Base-by-base conservation (phyloP, 2,888 invertebrate species). In the Rotaria socialis region DNA sequence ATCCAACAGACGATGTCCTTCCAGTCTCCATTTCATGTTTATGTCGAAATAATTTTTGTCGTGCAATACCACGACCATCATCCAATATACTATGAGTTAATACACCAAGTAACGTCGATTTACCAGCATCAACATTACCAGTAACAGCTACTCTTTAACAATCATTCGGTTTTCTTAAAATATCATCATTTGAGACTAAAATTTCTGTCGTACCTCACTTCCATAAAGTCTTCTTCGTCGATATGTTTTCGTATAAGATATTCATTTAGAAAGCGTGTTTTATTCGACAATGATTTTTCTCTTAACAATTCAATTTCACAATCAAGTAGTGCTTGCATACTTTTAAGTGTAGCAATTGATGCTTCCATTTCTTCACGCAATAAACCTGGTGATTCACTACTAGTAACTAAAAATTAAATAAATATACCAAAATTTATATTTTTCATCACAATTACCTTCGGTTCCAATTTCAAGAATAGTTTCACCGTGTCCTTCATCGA, bases 71-170 rank as follows among this genome's bases (percentile, higher is more conserved):
- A 87, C 92, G 89, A 0, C 99, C 99, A 92, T 99, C 98, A 92
- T 99, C 99, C 88, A 99, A 93, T 90, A 97, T 97, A 0, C 97
- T 97, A 91, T 99, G 98, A 0, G 99, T 99, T 88, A 99, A 92
- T 4, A 99, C 99, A 47, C 99, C 99, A 85, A 99, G 93, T 75
- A 99, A 92, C 0, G 99, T 99, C 3, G 96, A 97, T 92, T 99
- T 99, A 22, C 99, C 99, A 41, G 98, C 98, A 92, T 99, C 99
- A 67, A 99, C 99, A 92, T 99, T 99, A 24, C 99, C 99, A 80
- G 99, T 97, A 3, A 99, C 99, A 56, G 99, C 98, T 88, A 99
- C 97, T 89, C 96, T 80, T 67, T 11, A 80, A n/a, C 22, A 80
- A 43, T 24, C 47, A 22, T 22, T 0, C 35, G 6, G 11, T 11